phyloP scores from a whole-genome alignment of 2,113 vertebrate genomes.

The Herpailurus yagouaroundi region DNA sequence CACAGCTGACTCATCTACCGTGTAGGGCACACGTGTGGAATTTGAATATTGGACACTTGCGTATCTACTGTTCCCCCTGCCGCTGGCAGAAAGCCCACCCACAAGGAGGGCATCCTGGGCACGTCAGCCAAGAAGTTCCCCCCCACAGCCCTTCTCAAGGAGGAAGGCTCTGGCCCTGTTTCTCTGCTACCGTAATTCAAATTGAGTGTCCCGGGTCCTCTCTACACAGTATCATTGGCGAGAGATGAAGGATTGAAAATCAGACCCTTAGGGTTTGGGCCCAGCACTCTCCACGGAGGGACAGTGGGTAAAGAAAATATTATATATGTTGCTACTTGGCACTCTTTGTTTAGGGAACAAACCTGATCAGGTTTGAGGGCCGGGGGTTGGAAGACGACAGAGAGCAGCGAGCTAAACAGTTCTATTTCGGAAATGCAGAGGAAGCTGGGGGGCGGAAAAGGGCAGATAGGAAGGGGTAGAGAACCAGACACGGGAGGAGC shows the following conservation, averaged over 20 bases:
- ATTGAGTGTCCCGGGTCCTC: not conserved
- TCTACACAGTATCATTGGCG: not conserved
- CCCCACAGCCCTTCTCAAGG: not conserved
- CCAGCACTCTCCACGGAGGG: not conserved
- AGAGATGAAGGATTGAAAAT: not conserved
- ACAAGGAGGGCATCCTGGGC: not conserved
- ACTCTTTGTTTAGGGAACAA: not conserved
- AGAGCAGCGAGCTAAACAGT: not conserved
- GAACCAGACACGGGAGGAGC: not conserved
- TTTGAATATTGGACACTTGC: not conserved
- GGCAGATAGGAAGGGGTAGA: not conserved
- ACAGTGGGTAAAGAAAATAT: not conserved
- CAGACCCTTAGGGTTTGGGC: not conserved
- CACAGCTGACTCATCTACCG: not conserved
- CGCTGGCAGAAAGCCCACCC: not conserved
- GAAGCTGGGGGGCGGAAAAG: not conserved
- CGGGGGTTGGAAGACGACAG: not conserved
- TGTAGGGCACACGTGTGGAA: not conserved
- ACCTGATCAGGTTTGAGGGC: not conserved
- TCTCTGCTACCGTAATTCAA: slow-evolving; percentile 1
- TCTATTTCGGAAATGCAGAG: not conserved
- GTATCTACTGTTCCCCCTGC: not conserved
- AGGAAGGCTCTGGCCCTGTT: not conserved
- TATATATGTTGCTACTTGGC: not conserved
- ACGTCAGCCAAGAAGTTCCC: not conserved